Conservation (phyloP, 2,888 invertebrate species). For the Heliconius erato region DNA sequence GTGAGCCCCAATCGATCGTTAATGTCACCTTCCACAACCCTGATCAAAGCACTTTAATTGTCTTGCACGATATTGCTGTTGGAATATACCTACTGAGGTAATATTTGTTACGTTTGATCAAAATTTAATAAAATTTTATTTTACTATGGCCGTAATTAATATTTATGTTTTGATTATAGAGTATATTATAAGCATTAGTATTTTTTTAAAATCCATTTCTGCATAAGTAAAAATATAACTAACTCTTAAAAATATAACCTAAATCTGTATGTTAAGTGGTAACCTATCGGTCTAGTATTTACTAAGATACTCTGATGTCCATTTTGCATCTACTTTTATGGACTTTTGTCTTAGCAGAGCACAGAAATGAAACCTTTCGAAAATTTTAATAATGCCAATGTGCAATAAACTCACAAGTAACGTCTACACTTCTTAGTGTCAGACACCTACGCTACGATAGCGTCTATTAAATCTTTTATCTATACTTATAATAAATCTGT, state of each 20-base stretch:
- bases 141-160: not conserved
- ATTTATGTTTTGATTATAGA: not conserved
- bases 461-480: not conserved
- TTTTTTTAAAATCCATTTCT: not conserved
- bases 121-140: not conserved
- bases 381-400: too few relatives aligned
- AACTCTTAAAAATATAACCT: too few relatives aligned
- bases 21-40: slow-evolving; percentile 35
- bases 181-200: not conserved
- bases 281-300: too few relatives aligned
- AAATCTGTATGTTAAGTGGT: too few relatives aligned
- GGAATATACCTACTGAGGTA: slow-evolving; percentile 14
- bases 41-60: slow-evolving; percentile 27
- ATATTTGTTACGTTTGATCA: not conserved
- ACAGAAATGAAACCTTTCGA: too few relatives aligned
- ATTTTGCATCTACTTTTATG: too few relatives aligned
- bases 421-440: not conserved
- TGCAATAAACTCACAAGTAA: not conserved
- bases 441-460: not conserved
- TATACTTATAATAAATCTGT: not conserved
- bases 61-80: slow-evolving; percentile 6
- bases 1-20: slow-evolving; percentile 42
- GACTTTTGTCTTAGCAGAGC: too few relatives aligned
- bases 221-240: too few relatives aligned
- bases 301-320: too few relatives aligned